Conservation (phyloP, 2,888 invertebrate genomes). For the Ethmia dodecea region DNA sequence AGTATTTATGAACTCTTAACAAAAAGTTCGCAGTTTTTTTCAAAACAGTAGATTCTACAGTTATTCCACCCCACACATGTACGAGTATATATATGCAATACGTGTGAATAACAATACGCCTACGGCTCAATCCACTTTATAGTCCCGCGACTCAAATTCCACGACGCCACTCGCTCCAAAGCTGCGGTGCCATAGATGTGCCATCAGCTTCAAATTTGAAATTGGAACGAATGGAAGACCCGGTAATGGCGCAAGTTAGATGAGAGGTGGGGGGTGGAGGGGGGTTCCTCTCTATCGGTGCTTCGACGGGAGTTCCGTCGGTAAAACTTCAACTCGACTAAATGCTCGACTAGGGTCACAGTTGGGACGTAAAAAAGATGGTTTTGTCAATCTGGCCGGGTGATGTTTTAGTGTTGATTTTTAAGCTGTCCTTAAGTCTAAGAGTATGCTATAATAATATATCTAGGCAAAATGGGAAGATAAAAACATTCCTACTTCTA, state of each 20-base stretch:
- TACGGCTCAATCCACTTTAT: constrained; percentile 23
- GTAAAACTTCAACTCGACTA: constrained; percentile 53
- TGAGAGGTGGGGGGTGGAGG: constrained; percentile 51
- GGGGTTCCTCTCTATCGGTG: constrained; percentile 36
- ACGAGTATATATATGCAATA: too few relatives aligned
- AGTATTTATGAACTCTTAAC: too few relatives aligned
- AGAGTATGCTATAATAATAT: not conserved
- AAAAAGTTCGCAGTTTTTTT: too few relatives aligned
- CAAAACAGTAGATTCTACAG: too few relatives aligned
- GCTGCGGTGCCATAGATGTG: constrained; percentile 62
- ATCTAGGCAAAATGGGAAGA: too few relatives aligned
- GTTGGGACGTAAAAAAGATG: constrained; percentile 22
- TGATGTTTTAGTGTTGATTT: constrained; percentile 4
- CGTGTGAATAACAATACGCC: constrained; percentile 8
- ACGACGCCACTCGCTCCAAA: constrained; percentile 16
- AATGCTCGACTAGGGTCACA: constrained; percentile 42
- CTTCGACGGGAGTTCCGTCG: constrained; percentile 31
- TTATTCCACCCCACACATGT: too few relatives aligned
- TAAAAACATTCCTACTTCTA: too few relatives aligned
- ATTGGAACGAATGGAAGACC: constrained; percentile 74
- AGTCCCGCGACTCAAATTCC: constrained; percentile 25
- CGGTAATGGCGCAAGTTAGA: constrained; percentile 74
- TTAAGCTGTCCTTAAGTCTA: not conserved
- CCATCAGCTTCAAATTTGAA: constrained; percentile 73
- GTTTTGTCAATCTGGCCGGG: constrained; percentile 19